These are phyloP conservation scores for Protobothrops mucrosquamatus DNA, from an alignment of 2,113 vertebrate genomes.

Conservation along the genomic window DNA sequence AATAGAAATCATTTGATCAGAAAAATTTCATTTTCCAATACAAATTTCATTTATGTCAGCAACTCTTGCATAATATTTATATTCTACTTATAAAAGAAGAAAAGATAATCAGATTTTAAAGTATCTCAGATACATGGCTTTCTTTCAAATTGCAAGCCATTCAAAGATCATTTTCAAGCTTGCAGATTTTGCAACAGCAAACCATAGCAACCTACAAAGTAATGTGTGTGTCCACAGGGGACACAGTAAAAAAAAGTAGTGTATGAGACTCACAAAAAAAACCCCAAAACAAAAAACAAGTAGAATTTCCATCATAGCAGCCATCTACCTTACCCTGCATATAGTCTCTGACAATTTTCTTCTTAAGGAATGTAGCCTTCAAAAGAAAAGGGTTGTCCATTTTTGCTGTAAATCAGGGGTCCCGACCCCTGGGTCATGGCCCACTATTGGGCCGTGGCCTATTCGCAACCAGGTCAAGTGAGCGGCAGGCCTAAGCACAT, in stretches of 20 bases:
- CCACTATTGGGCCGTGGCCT: neutral
- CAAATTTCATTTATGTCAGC: neutral
- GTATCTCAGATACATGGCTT: neutral
- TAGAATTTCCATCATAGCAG: neutral
- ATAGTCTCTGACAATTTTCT: neutral
- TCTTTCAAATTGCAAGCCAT: neutral
- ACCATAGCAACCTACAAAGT: neutral
- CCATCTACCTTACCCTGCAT: neutral
- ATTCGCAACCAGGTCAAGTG: neutral
- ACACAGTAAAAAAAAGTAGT: neutral
- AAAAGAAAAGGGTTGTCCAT: neutral
- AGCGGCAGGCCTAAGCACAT: neutral
- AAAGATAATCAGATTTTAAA: neutral
- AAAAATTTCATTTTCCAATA: neutral
- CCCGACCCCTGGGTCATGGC: neutral
- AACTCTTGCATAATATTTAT: neutral
- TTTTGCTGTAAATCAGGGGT: neutral
- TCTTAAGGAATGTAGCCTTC: neutral
- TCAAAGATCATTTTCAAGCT: neutral
- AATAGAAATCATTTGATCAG: neutral
- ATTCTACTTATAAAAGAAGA: neutral
- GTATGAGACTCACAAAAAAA: neutral
- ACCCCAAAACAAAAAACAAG: accelerated
- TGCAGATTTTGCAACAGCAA: neutral
- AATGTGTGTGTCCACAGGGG: neutral